A percentile compares a stretch with the other conserved stretches of the same genome.
Evolutionary conservation across 1,140 invertebrate species (phyloP).

Genomic region (Zaprionus gabonicus): DNA sequence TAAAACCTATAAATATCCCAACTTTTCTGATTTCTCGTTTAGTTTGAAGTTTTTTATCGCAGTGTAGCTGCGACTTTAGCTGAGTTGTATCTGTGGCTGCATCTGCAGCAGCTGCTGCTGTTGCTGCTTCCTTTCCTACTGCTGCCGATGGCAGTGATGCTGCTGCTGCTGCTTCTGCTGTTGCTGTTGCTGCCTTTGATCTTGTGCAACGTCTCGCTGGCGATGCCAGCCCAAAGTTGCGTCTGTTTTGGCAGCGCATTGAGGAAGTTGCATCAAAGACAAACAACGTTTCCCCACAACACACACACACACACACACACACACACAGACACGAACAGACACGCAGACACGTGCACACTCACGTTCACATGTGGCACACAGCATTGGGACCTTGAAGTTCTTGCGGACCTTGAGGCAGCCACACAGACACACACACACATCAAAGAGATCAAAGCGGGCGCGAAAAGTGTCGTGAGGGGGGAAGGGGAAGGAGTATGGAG

Average conservation of each 20-base stretch:
- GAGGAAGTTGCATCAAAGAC: slow-evolving; percentile 81
- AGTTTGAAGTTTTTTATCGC: slow-evolving; percentile 1
- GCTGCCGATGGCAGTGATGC: slow-evolving; percentile 50
- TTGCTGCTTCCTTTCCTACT: slow-evolving; percentile 35
- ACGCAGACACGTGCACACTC: slow-evolving; percentile 23
- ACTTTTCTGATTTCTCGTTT: neutral
- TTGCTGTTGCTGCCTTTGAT: slow-evolving; percentile 69
- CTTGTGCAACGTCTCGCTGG: slow-evolving; percentile 48
- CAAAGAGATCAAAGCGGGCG: slow-evolving; percentile 68
- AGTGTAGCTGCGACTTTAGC: slow-evolving; percentile 36
- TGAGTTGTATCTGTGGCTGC: slow-evolving; percentile 27
- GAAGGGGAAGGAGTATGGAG: neutral
- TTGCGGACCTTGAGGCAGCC: slow-evolving; percentile 70
- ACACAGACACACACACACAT: slow-evolving; percentile 8
- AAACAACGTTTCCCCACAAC: slow-evolving; percentile 67
- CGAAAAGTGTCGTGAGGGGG: slow-evolving; percentile 5
- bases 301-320: slow-evolving; percentile 32
- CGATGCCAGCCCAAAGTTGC: slow-evolving; percentile 59
- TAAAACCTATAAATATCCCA: neutral
- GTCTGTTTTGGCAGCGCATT: slow-evolving; percentile 71
- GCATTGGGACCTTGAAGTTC: slow-evolving; percentile 73
- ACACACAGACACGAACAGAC: slow-evolving; percentile 19
- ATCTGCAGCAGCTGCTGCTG: slow-evolving; percentile 43
- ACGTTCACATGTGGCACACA: slow-evolving; percentile 32
- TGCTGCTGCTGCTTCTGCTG: slow-evolving; percentile 57